Conservation (phyloP, 2,113 vertebrate species). For the Rhabdomys dilectus region DNA sequence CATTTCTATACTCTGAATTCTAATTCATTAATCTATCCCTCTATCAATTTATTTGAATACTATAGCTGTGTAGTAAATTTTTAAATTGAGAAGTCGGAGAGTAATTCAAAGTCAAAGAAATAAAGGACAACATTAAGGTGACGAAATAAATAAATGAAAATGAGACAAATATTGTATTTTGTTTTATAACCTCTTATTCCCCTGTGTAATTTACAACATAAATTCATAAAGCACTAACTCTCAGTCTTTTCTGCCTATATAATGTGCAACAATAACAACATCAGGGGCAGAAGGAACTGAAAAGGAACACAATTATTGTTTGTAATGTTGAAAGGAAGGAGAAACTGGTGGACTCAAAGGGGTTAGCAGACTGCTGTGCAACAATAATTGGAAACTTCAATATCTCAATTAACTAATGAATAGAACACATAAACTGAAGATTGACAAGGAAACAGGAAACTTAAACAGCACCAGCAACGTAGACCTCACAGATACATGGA, state of each 20-base stretch:
- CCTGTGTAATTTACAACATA: not conserved
- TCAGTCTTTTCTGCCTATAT: not conserved
- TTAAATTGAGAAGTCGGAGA: not conserved
- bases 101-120: conserved; percentile 23
- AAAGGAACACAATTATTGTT: conserved; percentile 42
- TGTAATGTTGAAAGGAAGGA: not conserved
- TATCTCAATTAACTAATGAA: not conserved
- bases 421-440: not conserved
- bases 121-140: not conserved
- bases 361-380: not conserved
- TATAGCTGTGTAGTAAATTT: not conserved
- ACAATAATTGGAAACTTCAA: not conserved
- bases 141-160: not conserved
- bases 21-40: not conserved
- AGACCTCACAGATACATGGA: not conserved
- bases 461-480: not conserved
- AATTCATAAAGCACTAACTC: not conserved
- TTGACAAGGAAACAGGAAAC: not conserved
- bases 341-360: not conserved
- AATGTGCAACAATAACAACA: not conserved
- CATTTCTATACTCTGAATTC: not conserved
- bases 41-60: not conserved
- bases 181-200: not conserved
- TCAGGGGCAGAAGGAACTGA: not conserved
- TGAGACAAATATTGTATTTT: not conserved